These are phyloP conservation scores for Aplysina aerophoba DNA, from an alignment of 37 sponge, comb jelly and placozoan species.

Conservation along the genomic window DNA sequence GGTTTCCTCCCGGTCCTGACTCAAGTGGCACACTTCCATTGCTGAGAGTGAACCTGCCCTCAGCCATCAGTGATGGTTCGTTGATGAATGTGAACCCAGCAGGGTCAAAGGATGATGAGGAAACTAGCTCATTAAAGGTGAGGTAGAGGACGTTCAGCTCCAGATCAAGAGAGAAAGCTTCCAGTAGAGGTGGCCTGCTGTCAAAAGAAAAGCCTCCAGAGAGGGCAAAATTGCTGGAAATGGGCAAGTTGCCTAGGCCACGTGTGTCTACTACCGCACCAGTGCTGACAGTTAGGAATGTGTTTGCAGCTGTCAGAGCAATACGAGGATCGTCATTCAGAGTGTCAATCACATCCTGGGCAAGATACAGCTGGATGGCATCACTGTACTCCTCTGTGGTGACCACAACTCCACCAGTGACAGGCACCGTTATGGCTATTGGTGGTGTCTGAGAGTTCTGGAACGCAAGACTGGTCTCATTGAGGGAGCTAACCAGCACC, in stretches of 20 bases:
- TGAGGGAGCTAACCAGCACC: slow-evolving; percentile 53
- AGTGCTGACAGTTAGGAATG: slow-evolving; percentile 59
- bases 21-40: slow-evolving; percentile 4
- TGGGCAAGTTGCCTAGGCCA: slow-evolving; percentile 40
- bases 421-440: slow-evolving; percentile 29
- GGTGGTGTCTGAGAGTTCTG: slow-evolving; percentile 49
- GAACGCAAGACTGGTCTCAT: slow-evolving; percentile 40
- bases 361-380: slow-evolving; percentile 45
- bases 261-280: slow-evolving; percentile 65
- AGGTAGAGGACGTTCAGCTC: slow-evolving; percentile 60
- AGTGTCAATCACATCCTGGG: slow-evolving; percentile 24
- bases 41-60: slow-evolving; percentile 24
- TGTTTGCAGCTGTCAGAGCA: slow-evolving; percentile 58
- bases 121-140: slow-evolving; percentile 79
- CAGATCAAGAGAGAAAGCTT: slow-evolving; percentile 68
- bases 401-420: slow-evolving; percentile 57
- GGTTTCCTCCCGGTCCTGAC: slow-evolving; percentile 36
- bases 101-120: slow-evolving; percentile 61
- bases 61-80: slow-evolving; percentile 40
- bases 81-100: slow-evolving; percentile 60
- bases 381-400: slow-evolving; percentile 34
- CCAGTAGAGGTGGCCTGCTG: slow-evolving; percentile 64
- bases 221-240: slow-evolving; percentile 65
- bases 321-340: slow-evolving; percentile 61
- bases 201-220: slow-evolving; percentile 73